Evolutionary conservation across 2,888 invertebrate genomes (phyloP).

Genomic region (Dicycla oo): DNA sequence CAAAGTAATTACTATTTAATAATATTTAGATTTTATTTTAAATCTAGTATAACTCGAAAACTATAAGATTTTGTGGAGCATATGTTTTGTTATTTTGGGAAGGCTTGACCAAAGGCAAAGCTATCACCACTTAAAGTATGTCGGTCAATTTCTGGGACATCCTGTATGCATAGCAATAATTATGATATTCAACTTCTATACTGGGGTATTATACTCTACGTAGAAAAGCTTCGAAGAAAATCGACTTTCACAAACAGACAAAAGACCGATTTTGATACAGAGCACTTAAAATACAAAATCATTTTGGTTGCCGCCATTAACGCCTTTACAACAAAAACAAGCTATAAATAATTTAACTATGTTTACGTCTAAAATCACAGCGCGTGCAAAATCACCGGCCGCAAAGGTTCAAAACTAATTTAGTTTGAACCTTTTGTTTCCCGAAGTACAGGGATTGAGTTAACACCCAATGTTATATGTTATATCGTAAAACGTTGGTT

Average conservation of each 20-base stretch:
- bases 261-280: neutral
- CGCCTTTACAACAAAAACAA: neutral
- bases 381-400: neutral
- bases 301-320: neutral
- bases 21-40: too few species aligned
- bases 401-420: conserved; percentile 25
- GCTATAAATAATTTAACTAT: neutral
- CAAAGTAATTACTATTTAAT: too few species aligned
- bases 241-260: neutral
- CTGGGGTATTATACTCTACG: neutral
- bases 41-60: too few species aligned
- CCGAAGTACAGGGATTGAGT: conserved; percentile 9
- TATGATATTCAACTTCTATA: neutral
- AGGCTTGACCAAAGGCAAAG: too few species aligned
- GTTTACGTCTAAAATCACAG: conserved; percentile 10
- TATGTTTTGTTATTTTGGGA: too few species aligned
- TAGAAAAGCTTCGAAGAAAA: neutral
- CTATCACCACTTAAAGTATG: too few species aligned
- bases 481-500: conserved; percentile 11
- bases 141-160: too few species aligned
- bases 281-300: neutral
- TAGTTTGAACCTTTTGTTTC: conserved; percentile 19
- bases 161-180: neutral
- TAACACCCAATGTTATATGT: conserved; percentile 3
- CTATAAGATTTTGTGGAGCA: too few species aligned